Evolutionary conservation across 2,888 invertebrate species (phyloP).

Genomic region (Aleiodes leptofemur): DNA sequence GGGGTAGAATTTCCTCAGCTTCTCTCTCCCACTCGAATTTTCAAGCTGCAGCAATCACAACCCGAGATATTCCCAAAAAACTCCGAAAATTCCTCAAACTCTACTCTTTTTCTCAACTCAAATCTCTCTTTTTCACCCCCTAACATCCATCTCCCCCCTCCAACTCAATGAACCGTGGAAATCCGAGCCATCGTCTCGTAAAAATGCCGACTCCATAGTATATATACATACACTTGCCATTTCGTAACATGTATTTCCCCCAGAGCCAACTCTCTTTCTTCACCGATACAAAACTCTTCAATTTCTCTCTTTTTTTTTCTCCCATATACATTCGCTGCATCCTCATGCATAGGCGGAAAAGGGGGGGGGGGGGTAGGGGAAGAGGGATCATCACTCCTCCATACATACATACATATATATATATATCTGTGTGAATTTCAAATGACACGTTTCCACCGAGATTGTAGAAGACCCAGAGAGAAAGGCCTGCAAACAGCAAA

Average conservation of each 20-base stretch:
- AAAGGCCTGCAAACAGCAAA: neutral
- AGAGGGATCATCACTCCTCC: neutral
- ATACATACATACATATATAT: neutral
- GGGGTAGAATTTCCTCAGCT: too few relatives aligned
- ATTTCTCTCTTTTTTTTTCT: neutral
- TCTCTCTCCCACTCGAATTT: too few relatives aligned
- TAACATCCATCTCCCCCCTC: neutral
- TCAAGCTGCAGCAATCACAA: too few relatives aligned
- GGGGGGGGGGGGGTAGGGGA: too few relatives aligned
- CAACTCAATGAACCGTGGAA: conserved; percentile 8
- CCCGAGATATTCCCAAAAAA: neutral
- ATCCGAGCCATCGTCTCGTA: conserved; percentile 24
- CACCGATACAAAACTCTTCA: conserved; percentile 13
- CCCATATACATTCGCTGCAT: conserved; percentile 26
- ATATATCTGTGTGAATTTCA: neutral
- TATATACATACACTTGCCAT: conserved; percentile 3
- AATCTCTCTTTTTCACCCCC: too few relatives aligned
- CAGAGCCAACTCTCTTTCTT: conserved; percentile 29
- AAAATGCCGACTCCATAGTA: conserved; percentile 24
- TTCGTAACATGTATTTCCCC: conserved; percentile 13
- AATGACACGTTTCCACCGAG: conserved; percentile 21
- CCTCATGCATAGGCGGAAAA: neutral
- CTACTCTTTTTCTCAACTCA: neutral
- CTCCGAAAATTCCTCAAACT: neutral
- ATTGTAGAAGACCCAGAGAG: conserved; percentile 4